Base-by-base conservation (phyloP, 2,113 vertebrate genomes). In the Notothenia coriiceps region DNA sequence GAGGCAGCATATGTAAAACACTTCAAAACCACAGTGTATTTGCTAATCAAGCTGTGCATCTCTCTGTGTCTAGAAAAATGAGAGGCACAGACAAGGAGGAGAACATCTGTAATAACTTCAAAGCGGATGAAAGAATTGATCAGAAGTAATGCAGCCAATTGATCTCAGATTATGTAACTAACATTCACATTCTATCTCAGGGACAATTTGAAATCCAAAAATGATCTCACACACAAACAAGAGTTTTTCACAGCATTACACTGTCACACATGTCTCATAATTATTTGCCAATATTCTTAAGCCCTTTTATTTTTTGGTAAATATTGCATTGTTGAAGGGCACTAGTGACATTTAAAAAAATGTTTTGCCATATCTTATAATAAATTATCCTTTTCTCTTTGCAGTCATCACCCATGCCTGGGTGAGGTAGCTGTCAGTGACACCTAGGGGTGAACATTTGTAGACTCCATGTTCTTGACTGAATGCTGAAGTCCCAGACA, bases 371-470 rank as follows among this genome's bases (percentile, higher is more conserved):
- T 49, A 44, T 60, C 2, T 47, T 33, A 47, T 69, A 65, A 64
- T 40, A 2, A 66, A 77, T 29, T 44, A 7, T 18, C 10, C 40
- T 22, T 14, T 22, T 33, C 2, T 62, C 50, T 20, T n/a, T 57
- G 46, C 17, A 40, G 35, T 40, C 69, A 7, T 65, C 13, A 55
- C 60, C 11, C 15, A 50, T 44, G 29, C 20, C 22, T 49, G 15
- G 4, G 2, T 55, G 60, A 61, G 64, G 70, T 77, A 82, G 88
- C 56, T 81, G 54, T 90, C 79, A 92, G 86, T 92, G 93, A 94
- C 93, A 93, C 72, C 92, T 94, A 93, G 89, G 63, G 93, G 93
- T 85, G 33, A 82, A 77, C 82, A 79, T 15, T 4, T 40, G 47
- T 29, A 20, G 20, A 80, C 13, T 83, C 44, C 57, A 84, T 44